These are phyloP conservation scores for Brachionus koreanus DNA, from an alignment of 1,140 invertebrate species.

Conservation along the genomic window DNA sequence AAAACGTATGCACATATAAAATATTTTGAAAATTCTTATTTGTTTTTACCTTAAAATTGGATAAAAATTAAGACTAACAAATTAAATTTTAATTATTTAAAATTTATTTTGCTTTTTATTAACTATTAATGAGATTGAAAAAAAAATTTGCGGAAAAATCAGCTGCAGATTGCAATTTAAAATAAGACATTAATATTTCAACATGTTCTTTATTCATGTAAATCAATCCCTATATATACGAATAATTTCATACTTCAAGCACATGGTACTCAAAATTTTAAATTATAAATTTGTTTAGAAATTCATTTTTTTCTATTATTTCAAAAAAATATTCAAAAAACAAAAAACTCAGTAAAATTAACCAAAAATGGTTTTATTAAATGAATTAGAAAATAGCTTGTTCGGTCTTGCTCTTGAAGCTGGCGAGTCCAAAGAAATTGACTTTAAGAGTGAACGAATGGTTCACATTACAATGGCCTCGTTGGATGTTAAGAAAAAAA, in stretches of 20 bases:
- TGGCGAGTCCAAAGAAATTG: not conserved
- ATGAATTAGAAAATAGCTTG: conserved; percentile 27
- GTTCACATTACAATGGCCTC: conserved; percentile 38
- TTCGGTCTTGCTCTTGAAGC: not conserved
- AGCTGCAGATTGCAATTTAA: too few species aligned
- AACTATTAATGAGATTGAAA: too few species aligned
- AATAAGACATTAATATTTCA: not conserved
- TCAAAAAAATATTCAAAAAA: not conserved
- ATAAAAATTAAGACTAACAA: too few species aligned
- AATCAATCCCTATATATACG: not conserved
- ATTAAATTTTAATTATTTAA: too few species aligned
- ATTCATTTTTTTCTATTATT: not conserved
- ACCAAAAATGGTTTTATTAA: conserved; percentile 42
- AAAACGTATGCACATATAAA: too few species aligned
- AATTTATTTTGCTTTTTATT: too few species aligned
- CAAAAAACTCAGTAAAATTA: not conserved
- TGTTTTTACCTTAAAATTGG: too few species aligned
- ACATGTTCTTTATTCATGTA: not conserved
- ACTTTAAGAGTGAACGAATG: conserved; percentile 31
- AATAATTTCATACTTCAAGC: not conserved
- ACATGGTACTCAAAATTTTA: not conserved
- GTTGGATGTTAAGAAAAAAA: conserved; percentile 7
- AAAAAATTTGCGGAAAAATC: too few species aligned
- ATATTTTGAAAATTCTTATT: too few species aligned
- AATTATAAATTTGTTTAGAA: not conserved